A percentile compares a stretch with the other conserved stretches of the same genome.
These are phyloP conservation scores for Gonocerus acuteangulatus DNA, from an alignment of 2,888 invertebrate species.

Conservation along the genomic window DNA sequence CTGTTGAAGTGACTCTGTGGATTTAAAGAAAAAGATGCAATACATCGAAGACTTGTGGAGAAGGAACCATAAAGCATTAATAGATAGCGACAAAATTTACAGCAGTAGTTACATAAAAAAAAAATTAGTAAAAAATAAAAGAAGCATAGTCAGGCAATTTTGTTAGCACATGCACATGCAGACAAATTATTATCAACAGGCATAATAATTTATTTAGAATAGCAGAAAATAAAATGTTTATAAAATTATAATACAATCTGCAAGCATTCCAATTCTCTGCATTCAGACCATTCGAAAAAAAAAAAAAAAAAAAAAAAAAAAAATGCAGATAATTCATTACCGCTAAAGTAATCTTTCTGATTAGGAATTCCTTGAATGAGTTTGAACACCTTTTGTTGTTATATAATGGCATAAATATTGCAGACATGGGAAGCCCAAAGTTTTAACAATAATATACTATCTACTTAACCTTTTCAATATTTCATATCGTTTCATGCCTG, in stretches of 20 bases:
- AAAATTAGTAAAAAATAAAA: conserved; percentile 1
- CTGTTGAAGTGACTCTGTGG: neutral
- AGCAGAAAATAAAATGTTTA: neutral
- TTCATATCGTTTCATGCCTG: conserved; percentile 28
- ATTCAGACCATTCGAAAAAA: neutral
- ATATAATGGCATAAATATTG: conserved; percentile 3
- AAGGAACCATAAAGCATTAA: conserved; percentile 37
- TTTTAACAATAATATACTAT: neutral
- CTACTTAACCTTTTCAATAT: conserved; percentile 4
- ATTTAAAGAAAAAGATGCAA: conserved; percentile 3
- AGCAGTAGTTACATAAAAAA: conserved; percentile 20
- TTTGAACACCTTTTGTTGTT: neutral
- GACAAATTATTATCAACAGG: neutral
- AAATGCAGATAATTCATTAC: conserved; percentile 11
- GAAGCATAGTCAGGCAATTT: conserved; percentile 16
- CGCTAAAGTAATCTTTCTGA: neutral
- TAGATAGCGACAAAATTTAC: conserved; percentile 30
- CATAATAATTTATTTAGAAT: neutral
- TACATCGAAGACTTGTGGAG: conserved; percentile 37
- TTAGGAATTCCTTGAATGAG: no score
- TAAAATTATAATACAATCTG: neutral
- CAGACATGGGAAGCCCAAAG: conserved; percentile 12
- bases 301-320: no score
- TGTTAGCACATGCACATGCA: conserved; percentile 30
- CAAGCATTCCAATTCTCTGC: neutral